Base-by-base conservation (phyloP, 2,113 vertebrate species). In the Nycticryphes semicollaris region DNA sequence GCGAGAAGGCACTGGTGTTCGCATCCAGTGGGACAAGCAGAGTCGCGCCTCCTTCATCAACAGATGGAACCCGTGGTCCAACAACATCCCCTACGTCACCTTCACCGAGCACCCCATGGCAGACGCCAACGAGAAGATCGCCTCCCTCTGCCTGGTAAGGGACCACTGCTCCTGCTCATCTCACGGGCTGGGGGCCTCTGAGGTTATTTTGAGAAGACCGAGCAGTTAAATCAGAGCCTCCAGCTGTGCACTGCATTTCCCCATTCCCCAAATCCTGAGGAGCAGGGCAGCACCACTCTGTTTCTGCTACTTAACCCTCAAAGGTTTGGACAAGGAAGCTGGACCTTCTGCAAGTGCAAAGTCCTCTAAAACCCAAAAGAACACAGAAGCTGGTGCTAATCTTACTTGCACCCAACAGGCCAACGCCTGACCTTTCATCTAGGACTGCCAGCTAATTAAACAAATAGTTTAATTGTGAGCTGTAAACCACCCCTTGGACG, bases 41-140 rank as follows among this genome's bases (percentile, higher is more conserved):
- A 98, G 98, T 14, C 98, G 98, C 0, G 98, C 99, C 24, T 99
- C 99, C 7, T 99, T 99, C 96, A 48, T 99, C 4, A 99, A 98
- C 93, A 98, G 99, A 47, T 99, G 99, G 99, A 99, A 99, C 96
- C 99, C 99, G 0, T 99, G 99, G 99, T 99, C 99, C 87, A 99
- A 98, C 39, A 99, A 98, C 12, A 97, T 99, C 98, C 99, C 99
- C 9, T 99, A 99, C 1, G 69, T 98, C 95, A 99, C 99, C 50
- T 99, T 99, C 97, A 99, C 98, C 0, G 98, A 99, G 79, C 99
- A 99, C 53, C 98, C 99, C 0, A 99, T 99, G 99, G 98, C 99
- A 2, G 98, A 97, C 0, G 98, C 98, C 2, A 99, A 99, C 0
- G 99, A 99, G 96, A 99, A 99, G 96, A 98, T 99, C 2, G 98